Evolutionary conservation across 2,113 vertebrate species (phyloP).

Genomic region (Sterna hirundo): DNA sequence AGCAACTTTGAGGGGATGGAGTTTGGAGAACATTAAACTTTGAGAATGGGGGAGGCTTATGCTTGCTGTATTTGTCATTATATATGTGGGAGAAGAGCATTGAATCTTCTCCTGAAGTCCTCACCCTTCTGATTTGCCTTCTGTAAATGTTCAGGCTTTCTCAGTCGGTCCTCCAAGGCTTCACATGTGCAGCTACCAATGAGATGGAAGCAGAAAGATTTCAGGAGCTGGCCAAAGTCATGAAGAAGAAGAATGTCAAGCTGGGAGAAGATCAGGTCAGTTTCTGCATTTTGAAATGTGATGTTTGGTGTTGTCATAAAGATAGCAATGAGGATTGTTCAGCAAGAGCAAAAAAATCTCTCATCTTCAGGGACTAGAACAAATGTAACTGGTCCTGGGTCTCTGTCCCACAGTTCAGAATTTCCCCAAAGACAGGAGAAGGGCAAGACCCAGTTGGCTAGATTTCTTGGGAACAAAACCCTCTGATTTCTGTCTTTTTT

Average conservation of each 20-base stretch:
- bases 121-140: not conserved
- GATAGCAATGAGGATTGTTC: not conserved
- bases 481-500: not conserved
- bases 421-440: not conserved
- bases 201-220: not conserved
- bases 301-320: not conserved
- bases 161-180: conserved; percentile 51
- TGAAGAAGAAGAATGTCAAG: conserved; percentile 27
- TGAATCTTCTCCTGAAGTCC: not conserved
- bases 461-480: not conserved
- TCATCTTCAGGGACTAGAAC: not conserved
- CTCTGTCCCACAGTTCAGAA: not conserved
- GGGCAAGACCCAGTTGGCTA: not conserved
- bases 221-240: conserved; percentile 39
- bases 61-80: not conserved
- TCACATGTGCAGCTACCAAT: conserved; percentile 22
- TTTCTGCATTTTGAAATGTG: fast-evolving
- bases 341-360: not conserved
- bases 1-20: not conserved
- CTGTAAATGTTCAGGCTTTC: conserved; percentile 47
- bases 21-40: not conserved
- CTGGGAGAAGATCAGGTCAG: conserved; percentile 65
- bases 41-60: not conserved
- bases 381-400: not conserved
- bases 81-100: not conserved